Conservation (phyloP, 1,140 invertebrate species). For the Neuroterus valhalla region DNA sequence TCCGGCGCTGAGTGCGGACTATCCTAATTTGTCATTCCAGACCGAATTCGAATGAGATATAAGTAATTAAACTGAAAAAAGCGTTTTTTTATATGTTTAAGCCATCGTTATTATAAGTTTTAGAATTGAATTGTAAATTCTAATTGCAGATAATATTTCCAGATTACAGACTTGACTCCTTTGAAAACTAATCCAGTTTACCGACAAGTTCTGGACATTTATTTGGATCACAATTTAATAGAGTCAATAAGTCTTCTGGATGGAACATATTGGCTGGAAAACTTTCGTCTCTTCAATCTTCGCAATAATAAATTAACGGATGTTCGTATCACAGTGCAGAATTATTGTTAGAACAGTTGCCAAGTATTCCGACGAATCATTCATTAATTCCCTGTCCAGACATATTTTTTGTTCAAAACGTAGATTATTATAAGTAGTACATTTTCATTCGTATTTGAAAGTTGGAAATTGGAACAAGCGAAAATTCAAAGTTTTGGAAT, state of each 20-base stretch:
- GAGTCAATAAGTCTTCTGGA: constrained; percentile 83
- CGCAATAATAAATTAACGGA: constrained; percentile 83
- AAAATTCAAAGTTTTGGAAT: too few relatives aligned
- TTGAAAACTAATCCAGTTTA: constrained; percentile 81
- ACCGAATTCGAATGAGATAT: too few relatives aligned
- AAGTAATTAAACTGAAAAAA: too few relatives aligned
- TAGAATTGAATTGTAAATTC: too few relatives aligned
- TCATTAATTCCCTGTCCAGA: not conserved
- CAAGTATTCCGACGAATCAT: constrained; percentile 19
- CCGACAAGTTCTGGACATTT: constrained; percentile 81
- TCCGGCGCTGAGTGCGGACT: too few relatives aligned
- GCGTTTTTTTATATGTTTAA: too few relatives aligned
- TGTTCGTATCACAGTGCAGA: constrained; percentile 70
- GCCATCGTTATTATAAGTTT: too few relatives aligned
- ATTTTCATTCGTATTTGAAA: too few relatives aligned
- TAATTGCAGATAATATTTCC: constrained; percentile 34
- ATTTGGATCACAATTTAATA: constrained; percentile 85
- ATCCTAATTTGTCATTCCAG: too few relatives aligned
- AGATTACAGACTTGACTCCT: constrained; percentile 80
- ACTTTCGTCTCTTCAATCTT: constrained; percentile 84
- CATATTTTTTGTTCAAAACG: constrained; percentile 6
- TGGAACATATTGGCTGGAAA: constrained; percentile 84
- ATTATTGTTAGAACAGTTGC: constrained; percentile 32
- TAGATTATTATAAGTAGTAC: too few relatives aligned
- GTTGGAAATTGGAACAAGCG: too few relatives aligned